Conservation (phyloP, 2,888 invertebrate species). For the Geotrupes spiniger region DNA sequence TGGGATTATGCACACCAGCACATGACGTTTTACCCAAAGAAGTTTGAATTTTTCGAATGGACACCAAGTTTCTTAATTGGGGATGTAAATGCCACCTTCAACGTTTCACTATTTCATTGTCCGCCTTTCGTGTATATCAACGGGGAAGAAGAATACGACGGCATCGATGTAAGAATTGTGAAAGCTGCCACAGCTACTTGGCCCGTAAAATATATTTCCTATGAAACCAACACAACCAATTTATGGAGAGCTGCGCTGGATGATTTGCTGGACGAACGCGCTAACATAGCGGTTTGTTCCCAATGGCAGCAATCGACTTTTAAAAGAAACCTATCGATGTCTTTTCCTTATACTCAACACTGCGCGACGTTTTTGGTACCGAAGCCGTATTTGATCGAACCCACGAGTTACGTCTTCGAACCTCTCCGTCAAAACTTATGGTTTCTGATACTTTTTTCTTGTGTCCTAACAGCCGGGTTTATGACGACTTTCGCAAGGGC, state of each 20-base stretch:
- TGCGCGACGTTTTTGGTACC: slow-evolving; percentile 29
- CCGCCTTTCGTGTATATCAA: slow-evolving; percentile 9
- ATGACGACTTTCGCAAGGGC: slow-evolving; percentile 9
- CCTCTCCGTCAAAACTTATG: slow-evolving; percentile 11
- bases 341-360: slow-evolving; percentile 23
- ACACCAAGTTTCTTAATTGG: not conserved
- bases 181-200: slow-evolving; percentile 11
- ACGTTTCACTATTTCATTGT: slow-evolving; percentile 1
- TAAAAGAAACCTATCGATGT: slow-evolving; percentile 5
- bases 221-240: not conserved
- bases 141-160: not conserved
- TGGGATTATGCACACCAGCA: not conserved
- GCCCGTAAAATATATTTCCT: slow-evolving; percentile 5
- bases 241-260: slow-evolving; percentile 5
- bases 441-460: slow-evolving; percentile 4
- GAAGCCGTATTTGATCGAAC: slow-evolving; percentile 19
- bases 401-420: slow-evolving; percentile 13
- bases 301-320: slow-evolving; percentile 12
- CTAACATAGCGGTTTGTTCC: slow-evolving; percentile 15
- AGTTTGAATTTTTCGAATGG: not conserved
- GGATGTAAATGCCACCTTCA: not conserved
- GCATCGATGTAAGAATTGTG: slow-evolving; percentile 15
- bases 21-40: not conserved
- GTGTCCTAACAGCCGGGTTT: slow-evolving; percentile 6
- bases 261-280: slow-evolving; percentile 10